Conservation (phyloP, 2,113 vertebrate genomes). For the Dromiciops gliroides region DNA sequence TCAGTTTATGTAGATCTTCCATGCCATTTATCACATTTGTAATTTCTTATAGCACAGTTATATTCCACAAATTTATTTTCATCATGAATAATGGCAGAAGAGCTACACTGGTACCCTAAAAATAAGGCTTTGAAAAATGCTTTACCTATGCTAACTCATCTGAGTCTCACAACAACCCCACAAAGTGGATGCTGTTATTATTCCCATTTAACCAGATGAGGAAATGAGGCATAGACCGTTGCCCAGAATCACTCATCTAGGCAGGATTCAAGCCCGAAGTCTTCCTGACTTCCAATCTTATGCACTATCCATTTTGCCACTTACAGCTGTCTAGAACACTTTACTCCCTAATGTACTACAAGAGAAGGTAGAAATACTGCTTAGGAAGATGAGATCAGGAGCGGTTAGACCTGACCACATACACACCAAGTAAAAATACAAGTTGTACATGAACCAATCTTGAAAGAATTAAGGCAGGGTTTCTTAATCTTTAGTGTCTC, state of each 20-base stretch:
- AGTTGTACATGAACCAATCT: background rate
- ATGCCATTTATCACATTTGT: background rate
- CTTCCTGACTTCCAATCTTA: background rate
- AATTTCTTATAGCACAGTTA: background rate
- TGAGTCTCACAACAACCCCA: background rate
- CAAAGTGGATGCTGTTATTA: background rate
- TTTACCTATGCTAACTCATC: background rate
- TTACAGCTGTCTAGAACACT: background rate
- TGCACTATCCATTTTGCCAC: background rate
- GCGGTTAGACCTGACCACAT: background rate
- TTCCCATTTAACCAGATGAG: background rate
- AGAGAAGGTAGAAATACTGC: background rate
- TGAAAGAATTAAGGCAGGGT: background rate
- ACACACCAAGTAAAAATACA: background rate
- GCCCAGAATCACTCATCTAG: background rate
- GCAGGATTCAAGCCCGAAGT: background rate
- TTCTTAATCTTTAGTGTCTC: background rate
- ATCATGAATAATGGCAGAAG: background rate
- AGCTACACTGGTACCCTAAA: background rate
- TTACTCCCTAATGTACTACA: background rate
- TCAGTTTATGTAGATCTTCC: background rate
- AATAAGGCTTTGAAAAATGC: background rate
- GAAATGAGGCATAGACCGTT: background rate
- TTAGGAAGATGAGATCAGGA: background rate
- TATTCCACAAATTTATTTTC: background rate